Percentiles rank a stretch among this genome's conserved stretches.
These are phyloP conservation scores for Microtus ochrogaster DNA, from an alignment of 2,113 vertebrate genomes.

Conservation along the genomic window DNA sequence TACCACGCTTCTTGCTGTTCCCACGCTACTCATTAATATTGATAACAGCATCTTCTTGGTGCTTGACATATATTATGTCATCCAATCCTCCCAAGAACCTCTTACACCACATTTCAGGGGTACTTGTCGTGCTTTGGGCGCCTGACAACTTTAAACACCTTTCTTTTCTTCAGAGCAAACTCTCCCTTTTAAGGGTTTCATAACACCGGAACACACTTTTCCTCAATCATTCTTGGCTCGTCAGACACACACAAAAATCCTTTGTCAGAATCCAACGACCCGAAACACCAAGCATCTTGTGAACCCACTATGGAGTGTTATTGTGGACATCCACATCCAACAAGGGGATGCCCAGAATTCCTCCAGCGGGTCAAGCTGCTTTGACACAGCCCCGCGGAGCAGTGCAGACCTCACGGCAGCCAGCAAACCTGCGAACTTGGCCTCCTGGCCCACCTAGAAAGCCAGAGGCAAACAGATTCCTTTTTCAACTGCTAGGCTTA, in stretches of 20 bases:
- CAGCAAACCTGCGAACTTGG: neutral
- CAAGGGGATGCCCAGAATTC: no score
- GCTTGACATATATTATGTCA: neutral
- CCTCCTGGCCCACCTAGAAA: neutral
- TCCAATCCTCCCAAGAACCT: neutral
- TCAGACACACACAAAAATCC: neutral
- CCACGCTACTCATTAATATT: neutral
- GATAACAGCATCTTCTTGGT: neutral
- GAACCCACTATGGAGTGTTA: neutral
- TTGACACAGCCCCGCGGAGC: accelerated
- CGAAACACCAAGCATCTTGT: neutral
- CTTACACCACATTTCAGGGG: neutral
- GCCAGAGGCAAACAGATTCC: neutral
- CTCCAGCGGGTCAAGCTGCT: neutral
- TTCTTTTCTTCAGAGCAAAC: neutral
- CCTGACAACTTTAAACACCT: neutral
- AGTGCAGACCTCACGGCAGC: no score
- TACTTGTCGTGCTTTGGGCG: neutral
- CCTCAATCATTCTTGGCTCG: neutral
- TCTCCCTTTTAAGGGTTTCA: neutral
- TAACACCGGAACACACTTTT: neutral
- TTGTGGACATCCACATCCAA: neutral
- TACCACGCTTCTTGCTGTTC: neutral
- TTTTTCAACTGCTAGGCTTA: neutral
- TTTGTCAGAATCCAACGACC: neutral